Evolutionary conservation across 2,888 invertebrate species (phyloP), one percentile per base, ranked within the genome.

Genomic region (Siphonodentalium dalli): DNA sequence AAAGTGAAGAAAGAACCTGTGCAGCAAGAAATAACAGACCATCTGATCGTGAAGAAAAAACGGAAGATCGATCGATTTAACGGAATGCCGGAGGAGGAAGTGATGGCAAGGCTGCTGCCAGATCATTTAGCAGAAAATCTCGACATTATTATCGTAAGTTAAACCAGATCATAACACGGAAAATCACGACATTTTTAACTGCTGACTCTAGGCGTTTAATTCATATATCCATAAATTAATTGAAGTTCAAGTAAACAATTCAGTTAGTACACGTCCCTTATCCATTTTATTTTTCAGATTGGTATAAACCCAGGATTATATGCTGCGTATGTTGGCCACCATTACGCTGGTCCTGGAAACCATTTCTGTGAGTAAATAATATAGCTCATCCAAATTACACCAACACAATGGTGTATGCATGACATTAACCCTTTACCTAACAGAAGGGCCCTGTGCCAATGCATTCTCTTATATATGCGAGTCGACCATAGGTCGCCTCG

Each of bases 321-420:
- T 85, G 96, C 97, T 66, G 97, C 97, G 63, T 95, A 93, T 85
- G 94, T 95, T 83, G 96, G 96, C 2, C 97, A 97, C 84, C 96
- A 98, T 84, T 98, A 98, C 85, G 96, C 97, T 47, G 97, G 97
- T 45, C 96, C 96, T 39, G 97, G 97, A 39, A 98, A 98, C 85
- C 98, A 98, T 85, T 97, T 98, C 85, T 98, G 97, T 88, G 80
- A 87, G 87, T 85, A 15, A 9, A n/a, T 27, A 18, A 11, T 2
- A 15, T 38, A 11, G 9, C 21, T 7, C 7, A 35, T n/a, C n/a
- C n/a, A n/a, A n/a, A n/a, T n/a, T n/a, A n/a, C n/a, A n/a, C n/a
- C n/a, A n/a, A n/a, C n/a, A n/a, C n/a, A n/a, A n/a, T n/a, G n/a
- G n/a, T n/a, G n/a, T n/a, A n/a, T n/a, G n/a, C n/a, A n/a, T n/a